Base-by-base conservation (phyloP, 2,888 invertebrate species). In the Agonum fuliginosum region DNA sequence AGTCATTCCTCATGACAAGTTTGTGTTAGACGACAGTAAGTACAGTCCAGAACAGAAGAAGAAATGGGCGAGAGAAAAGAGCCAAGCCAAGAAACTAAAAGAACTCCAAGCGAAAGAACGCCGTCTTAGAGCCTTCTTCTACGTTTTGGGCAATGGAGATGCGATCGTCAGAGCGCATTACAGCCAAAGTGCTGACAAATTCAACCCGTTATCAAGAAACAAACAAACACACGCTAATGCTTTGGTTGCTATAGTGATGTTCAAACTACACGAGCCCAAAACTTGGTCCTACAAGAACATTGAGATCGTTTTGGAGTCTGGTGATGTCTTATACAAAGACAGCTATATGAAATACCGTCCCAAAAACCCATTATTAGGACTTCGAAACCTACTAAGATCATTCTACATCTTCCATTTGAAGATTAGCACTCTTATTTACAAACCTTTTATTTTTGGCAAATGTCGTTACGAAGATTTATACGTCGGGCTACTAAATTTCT, bases 261-360 rank as follows among this genome's bases (percentile, higher is more conserved):
- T 88, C 0, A 86, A 88, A 1, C 86, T 91, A 0, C 86, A 89
- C 41, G 87, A 90, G 34, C 87, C 91, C 0, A 88, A 88, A 62
- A 87, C 88, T 74, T 91, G 91, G 91, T 88, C 88, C 78, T 83
- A 85, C 3, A 84, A 86, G 48, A 90, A 89, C 3, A 86, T 91
- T n/a, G 90, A 91, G 82, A 86, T 88, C 82, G 83, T 91, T 58
- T 83, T 91, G 80, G 89, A 90, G 78, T 87, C 88, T 48, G 91
- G 91, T 0, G 89, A 91, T 81, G 90, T 90, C 83, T 86, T 91
- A 0, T 90, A 90, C 84, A 89, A 90, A 82, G 91, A 91, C 84
- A 90, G 90, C 79, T 90, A 88, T 82, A 86, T 91, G 77, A 89
- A 90, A 79, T 91, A 87, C 84, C 84, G 84, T 5, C 89, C 90